Evolutionary conservation across 2,113 vertebrate species (phyloP).

Genomic region (Potamarius usumacintae): DNA sequence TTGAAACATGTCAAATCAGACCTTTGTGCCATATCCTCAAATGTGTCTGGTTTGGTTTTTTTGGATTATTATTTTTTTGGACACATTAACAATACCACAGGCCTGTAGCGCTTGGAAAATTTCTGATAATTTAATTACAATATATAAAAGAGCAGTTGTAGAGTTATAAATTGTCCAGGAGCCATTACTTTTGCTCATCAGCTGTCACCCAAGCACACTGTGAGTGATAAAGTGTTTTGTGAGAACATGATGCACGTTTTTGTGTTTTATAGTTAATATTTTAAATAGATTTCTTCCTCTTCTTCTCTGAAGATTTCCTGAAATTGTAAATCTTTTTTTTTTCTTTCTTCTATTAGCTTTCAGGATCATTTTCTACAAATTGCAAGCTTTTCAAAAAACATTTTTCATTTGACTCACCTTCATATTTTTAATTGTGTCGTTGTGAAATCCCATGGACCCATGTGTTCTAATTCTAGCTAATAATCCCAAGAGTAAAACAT

Average conservation of each 20-base stretch:
- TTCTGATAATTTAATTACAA: neutral
- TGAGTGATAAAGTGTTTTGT: neutral
- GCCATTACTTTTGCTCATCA: neutral
- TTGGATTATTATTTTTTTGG: neutral
- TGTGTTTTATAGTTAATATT: neutral
- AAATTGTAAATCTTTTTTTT: too few species aligned
- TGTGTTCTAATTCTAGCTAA: neutral
- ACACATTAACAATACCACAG: neutral
- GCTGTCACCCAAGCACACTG: neutral
- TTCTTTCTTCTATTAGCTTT: neutral
- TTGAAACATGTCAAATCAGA: neutral
- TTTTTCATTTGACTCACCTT: neutral
- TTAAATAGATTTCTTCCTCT: neutral
- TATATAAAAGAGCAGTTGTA: neutral
- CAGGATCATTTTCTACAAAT: neutral
- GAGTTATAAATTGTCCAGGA: neutral
- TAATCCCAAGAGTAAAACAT: neutral
- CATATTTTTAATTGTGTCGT: neutral
- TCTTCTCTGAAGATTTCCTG: neutral
- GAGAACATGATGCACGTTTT: neutral
- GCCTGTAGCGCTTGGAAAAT: neutral
- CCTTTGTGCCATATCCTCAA: neutral
- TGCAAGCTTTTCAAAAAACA: neutral
- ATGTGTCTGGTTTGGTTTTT: too few species aligned
- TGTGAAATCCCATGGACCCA: neutral